phyloP scores from a whole-genome alignment of 92 coral and sea anemone species.

The Epizoanthus scotinus region DNA sequence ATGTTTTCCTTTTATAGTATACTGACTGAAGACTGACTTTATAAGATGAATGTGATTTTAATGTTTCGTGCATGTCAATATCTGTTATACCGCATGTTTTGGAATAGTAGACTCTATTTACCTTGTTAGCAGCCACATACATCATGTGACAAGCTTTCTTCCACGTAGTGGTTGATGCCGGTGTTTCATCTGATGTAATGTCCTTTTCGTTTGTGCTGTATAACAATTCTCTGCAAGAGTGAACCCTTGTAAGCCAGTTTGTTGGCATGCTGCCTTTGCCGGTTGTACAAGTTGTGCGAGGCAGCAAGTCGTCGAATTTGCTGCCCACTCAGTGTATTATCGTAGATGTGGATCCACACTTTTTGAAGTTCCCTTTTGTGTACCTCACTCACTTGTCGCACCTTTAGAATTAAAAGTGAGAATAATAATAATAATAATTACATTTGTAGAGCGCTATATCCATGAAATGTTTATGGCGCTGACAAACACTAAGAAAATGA shows the following conservation, averaged over 20 bases:
- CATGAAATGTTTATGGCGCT: too few species aligned
- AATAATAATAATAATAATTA: too few species aligned
- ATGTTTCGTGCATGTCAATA: too few species aligned
- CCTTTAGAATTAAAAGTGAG: not conserved
- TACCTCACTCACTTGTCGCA: not conserved
- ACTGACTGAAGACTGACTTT: too few species aligned
- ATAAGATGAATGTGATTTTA: too few species aligned
- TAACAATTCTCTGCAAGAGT: slow-evolving; percentile 41
- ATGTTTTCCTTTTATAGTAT: too few species aligned
- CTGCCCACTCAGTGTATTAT: not conserved
- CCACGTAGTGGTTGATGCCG: slow-evolving; percentile 29
- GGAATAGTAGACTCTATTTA: too few species aligned
- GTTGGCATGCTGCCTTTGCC: slow-evolving; percentile 35
- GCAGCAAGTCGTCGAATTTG: slow-evolving; percentile 35
- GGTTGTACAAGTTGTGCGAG: slow-evolving; percentile 29
- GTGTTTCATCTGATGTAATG: slow-evolving; percentile 25
- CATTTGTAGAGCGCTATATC: too few species aligned
- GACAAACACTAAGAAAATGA: too few species aligned
- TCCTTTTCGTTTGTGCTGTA: slow-evolving; percentile 16
- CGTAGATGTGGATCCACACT: slow-evolving; percentile 38
- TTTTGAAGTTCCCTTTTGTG: slow-evolving; percentile 18
- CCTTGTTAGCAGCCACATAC: slow-evolving; percentile 37
- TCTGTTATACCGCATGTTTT: too few species aligned
- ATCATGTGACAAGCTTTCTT: slow-evolving; percentile 35
- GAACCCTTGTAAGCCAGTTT: slow-evolving; percentile 19